Conservation (phyloP, 2,888 invertebrate species). For the Eueremaeus valkanovi region DNA sequence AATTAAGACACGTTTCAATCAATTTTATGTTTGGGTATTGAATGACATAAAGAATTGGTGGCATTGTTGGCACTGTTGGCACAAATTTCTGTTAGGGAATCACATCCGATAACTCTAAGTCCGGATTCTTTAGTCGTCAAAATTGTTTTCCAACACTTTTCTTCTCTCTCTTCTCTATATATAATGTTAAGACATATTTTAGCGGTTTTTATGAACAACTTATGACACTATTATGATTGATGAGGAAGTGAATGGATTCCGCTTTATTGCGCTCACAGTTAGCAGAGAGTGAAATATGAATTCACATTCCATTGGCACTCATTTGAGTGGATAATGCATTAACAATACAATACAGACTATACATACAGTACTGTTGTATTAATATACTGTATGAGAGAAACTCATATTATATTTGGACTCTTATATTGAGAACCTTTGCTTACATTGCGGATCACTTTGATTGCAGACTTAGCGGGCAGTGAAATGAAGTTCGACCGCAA, state of each 20-base stretch:
- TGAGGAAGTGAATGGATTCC: neutral
- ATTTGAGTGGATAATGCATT: constrained; percentile 14
- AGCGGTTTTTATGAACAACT: neutral
- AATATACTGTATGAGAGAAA: too few species aligned
- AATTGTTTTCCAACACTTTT: neutral
- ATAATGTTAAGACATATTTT: constrained; percentile 4
- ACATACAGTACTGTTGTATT: too few species aligned
- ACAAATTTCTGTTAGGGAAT: too few species aligned
- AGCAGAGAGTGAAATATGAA: neutral
- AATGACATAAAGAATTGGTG: neutral
- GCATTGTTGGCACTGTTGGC: too few species aligned
- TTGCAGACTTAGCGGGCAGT: constrained; percentile 63
- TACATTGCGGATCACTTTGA: too few species aligned
- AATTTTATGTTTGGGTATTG: neutral
- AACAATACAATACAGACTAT: neutral
- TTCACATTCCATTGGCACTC: neutral
- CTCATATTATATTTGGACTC: too few species aligned
- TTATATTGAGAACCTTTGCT: neutral
- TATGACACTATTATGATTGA: constrained; percentile 18
- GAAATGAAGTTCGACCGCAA: constrained; percentile 66
- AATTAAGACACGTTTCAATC: neutral
- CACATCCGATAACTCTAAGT: neutral
- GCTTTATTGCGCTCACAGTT: neutral
- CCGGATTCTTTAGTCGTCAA: neutral
- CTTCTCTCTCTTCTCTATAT: too few species aligned